Percentiles rank a stretch among this genome's conserved stretches.
Evolutionary conservation across 53 echinoderm and acorn worm genomes (phyloP).

Genomic region (Echinometra lucunter): DNA sequence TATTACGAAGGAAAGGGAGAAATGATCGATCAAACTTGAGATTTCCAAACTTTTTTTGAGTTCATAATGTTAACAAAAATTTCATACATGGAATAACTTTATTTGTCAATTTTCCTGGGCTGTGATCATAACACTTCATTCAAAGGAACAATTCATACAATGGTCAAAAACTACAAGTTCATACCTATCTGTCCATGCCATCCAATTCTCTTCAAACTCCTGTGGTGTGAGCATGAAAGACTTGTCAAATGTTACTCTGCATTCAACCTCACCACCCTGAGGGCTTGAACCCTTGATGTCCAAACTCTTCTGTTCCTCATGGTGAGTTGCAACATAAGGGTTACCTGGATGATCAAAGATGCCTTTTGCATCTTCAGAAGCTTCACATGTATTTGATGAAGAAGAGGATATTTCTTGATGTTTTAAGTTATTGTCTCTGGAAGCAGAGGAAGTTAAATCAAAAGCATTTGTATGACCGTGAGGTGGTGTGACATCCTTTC

Average conservation of each 20-base stretch:
- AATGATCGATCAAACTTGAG: no score
- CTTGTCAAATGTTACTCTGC: neutral
- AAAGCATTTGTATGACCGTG: neutral
- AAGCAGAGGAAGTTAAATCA: neutral
- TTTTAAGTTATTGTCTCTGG: neutral
- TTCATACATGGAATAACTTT: no score
- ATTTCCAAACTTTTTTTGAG: no score
- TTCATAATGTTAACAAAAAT: no score
- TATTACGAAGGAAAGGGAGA: no score
- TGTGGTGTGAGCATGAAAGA: slow-evolving; percentile 68
- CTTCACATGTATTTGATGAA: neutral
- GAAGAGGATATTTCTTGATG: neutral
- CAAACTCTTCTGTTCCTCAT: neutral
- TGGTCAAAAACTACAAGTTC: neutral
- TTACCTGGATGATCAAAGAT: neutral
- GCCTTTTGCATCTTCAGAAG: neutral
- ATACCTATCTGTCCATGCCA: slow-evolving; percentile 76
- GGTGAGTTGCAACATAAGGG: neutral
- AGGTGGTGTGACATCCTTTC: neutral
- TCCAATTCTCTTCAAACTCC: slow-evolving; percentile 91
- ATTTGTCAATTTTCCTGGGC: no score
- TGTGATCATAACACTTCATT: no score
- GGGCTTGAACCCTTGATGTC: neutral
- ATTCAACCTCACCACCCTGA: neutral
- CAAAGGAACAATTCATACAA: no score